phyloP scores from a whole-genome alignment of 2,797 vertebrate genomes.

The Avahi laniger region DNA sequence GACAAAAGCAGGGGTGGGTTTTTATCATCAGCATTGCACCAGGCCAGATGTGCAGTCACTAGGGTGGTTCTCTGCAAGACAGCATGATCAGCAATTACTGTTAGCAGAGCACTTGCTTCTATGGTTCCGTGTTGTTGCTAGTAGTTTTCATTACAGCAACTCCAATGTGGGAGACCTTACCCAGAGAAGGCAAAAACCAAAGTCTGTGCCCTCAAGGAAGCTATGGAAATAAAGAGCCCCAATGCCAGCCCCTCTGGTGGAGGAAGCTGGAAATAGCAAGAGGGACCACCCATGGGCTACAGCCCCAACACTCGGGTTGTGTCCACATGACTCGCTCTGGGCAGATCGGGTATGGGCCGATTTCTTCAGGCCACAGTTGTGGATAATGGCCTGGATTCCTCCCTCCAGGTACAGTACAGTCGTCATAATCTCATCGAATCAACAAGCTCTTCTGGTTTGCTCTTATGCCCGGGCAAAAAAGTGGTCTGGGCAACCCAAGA shows the following conservation, averaged over 20 bases:
- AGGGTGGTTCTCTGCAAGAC: not conserved
- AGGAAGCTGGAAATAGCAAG: not conserved
- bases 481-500: not conserved
- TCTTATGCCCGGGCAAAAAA: not conserved
- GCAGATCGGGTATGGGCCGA: not conserved
- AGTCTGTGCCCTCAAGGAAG: not conserved
- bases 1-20: not conserved
- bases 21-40: not conserved
- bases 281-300: not conserved
- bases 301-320: not conserved
- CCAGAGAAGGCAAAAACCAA: not conserved
- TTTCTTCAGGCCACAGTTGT: not conserved
- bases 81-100: not conserved
- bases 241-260: not conserved
- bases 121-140: not conserved
- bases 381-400: not conserved
- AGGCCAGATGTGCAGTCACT: not conserved
- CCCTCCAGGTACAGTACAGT: not conserved
- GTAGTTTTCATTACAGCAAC: not conserved
- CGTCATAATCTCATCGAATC: not conserved
- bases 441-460: not conserved
- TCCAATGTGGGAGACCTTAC: not conserved
- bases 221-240: not conserved
- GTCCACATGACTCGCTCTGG: not conserved
- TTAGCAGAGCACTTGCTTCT: not conserved